phyloP scores from a whole-genome alignment of 2,113 vertebrate species.

The Pycnonotus jocosus region DNA sequence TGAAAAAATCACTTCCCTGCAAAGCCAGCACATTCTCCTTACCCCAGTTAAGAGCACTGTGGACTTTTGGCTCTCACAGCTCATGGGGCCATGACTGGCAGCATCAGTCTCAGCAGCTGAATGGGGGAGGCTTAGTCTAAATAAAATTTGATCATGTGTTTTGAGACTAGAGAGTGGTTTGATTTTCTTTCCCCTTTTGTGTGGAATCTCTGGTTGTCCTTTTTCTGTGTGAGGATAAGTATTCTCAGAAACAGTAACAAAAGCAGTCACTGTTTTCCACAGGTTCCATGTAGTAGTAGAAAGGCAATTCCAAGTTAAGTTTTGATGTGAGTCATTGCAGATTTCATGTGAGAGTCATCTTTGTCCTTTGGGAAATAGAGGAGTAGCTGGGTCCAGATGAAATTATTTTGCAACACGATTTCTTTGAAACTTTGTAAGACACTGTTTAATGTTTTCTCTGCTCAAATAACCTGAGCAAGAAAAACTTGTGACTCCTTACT shows the following conservation, averaged over 20 bases:
- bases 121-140: neutral
- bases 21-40: neutral
- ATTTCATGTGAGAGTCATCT: neutral
- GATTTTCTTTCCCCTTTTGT: neutral
- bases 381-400: neutral
- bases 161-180: neutral
- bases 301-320: neutral
- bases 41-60: neutral
- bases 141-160: neutral
- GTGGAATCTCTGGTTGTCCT: neutral
- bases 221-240: neutral
- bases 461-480: neutral
- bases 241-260: neutral
- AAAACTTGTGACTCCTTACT: neutral
- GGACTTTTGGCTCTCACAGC: neutral
- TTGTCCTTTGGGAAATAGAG: neutral
- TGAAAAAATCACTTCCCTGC: neutral
- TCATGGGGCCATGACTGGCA: neutral
- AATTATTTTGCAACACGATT: neutral
- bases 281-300: neutral
- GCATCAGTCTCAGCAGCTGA: neutral
- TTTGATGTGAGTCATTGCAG: neutral
- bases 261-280: rapidly evolving
- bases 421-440: neutral
- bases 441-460: neutral